Evolutionary conservation across 2,113 vertebrate genomes (phyloP).

Genomic region (Gnathonemus echidnorhynchus): DNA sequence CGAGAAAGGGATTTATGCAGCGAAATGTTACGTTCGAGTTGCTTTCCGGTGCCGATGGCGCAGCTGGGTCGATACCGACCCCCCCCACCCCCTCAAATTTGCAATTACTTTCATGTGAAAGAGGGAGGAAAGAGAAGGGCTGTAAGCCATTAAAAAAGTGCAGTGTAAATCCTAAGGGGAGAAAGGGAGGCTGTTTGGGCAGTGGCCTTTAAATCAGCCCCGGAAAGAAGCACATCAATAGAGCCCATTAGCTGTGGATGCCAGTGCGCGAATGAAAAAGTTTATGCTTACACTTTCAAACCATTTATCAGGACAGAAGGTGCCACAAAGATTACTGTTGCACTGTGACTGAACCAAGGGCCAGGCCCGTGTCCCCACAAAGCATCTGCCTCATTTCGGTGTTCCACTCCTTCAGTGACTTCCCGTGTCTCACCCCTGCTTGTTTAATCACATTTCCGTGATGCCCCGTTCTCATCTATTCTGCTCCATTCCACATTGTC

Average conservation of each 20-base stretch:
- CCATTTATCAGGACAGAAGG: constrained; percentile 20
- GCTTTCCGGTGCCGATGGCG: background rate
- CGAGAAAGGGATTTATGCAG: constrained; percentile 8
- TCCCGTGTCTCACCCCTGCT: background rate
- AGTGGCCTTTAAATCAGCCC: constrained; percentile 20
- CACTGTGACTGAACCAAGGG: background rate
- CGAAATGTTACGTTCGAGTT: constrained; percentile 2
- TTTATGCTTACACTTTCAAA: constrained; percentile 26
- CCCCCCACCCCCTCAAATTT: background rate
- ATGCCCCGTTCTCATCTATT: background rate
- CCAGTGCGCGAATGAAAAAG: constrained; percentile 4
- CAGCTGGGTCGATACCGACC: constrained; percentile 1
- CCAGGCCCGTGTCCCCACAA: background rate
- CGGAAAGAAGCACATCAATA: constrained; percentile 25
- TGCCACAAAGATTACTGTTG: constrained; percentile 18
- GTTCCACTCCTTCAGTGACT: too few relatives aligned
- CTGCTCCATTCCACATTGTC: background rate
- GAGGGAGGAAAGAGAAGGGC: constrained; percentile 4
- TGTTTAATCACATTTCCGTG: background rate
- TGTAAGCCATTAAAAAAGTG: constrained; percentile 19
- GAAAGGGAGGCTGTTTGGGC: background rate
- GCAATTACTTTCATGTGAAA: constrained; percentile 19
- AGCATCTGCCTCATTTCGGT: background rate
- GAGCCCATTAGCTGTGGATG: constrained; percentile 21
- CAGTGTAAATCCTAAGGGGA: constrained; percentile 14